Percentiles rank a stretch among this genome's conserved stretches.
phyloP scores from a whole-genome alignment of 2,113 vertebrate species.

The Cricetomys ansorgei region DNA sequence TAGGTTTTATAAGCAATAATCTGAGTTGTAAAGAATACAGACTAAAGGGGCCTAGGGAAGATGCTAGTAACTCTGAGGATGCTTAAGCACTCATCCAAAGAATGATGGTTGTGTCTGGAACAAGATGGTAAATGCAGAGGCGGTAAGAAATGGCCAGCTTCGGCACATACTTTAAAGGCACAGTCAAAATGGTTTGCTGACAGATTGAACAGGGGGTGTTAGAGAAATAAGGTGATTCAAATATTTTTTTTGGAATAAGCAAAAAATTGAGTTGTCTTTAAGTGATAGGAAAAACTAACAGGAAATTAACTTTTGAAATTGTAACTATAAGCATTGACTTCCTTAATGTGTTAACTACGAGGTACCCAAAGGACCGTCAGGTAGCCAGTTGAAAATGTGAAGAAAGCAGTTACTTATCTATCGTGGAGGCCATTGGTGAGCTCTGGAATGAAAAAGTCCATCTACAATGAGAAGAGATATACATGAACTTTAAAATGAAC shows the following conservation, averaged over 20 bases:
- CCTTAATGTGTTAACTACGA: not conserved
- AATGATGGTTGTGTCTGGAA: not conserved
- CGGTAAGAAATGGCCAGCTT: not conserved
- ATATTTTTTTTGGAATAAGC: constrained; percentile 1
- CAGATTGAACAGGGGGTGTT: not conserved
- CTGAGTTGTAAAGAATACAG: not conserved
- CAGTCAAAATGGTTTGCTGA: constrained; percentile 10
- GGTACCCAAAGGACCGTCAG: not conserved
- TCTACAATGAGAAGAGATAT: not conserved
- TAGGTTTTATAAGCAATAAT: not conserved
- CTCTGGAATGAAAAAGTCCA: not conserved
- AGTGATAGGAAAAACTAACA: not conserved
- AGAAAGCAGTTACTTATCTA: not conserved
- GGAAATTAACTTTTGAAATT: not conserved
- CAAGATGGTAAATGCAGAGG: not conserved
- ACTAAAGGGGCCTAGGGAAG: not conserved
- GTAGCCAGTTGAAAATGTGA: not conserved
- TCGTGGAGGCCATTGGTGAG: not conserved
- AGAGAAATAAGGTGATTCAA: constrained; percentile 6
- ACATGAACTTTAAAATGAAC: not conserved
- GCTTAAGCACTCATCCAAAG: not conserved
- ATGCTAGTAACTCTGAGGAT: not conserved
- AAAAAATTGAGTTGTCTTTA: not conserved
- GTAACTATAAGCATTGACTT: not conserved
- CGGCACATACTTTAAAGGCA: constrained; percentile 7